A percentile compares a stretch with the other conserved stretches of the same genome.
These are phyloP conservation scores for Rhynchotus rufescens DNA, from an alignment of 2,797 vertebrate species.

Conservation along the genomic window DNA sequence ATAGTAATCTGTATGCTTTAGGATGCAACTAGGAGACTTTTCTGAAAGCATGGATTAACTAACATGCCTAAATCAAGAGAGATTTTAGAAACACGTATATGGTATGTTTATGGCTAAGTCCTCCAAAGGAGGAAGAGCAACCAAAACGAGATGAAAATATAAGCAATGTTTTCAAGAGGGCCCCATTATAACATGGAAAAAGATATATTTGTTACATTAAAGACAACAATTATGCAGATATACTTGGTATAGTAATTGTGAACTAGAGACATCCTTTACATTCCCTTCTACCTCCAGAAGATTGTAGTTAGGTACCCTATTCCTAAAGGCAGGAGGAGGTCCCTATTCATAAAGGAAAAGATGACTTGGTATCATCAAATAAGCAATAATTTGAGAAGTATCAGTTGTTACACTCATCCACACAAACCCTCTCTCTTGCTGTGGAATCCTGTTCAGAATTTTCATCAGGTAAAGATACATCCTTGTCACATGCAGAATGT, in stretches of 20 bases:
- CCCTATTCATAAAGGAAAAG: background rate
- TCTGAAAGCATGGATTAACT: background rate
- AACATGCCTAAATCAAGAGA: background rate
- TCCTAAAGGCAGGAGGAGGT: background rate
- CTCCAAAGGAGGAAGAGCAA: background rate
- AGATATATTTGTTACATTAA: background rate
- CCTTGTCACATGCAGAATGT: constrained; percentile 13
- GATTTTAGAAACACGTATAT: background rate
- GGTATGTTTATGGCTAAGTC: background rate
- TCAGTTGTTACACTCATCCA: background rate
- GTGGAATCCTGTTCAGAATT: constrained; percentile 5
- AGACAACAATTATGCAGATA: background rate
- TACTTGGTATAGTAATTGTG: background rate
- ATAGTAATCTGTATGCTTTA: background rate
- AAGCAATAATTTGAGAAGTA: background rate
- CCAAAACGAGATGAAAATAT: background rate
- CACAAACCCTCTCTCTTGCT: constrained; percentile 55
- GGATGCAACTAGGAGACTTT: background rate
- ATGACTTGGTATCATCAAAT: background rate
- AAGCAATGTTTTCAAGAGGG: background rate
- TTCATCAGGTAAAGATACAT: background rate
- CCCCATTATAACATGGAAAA: background rate
- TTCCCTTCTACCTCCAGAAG: background rate
- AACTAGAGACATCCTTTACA: background rate
- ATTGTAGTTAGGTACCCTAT: background rate